Evolutionary conservation across 2,888 invertebrate species (phyloP), one percentile per base, ranked within the genome.

Genomic region (Tetranychus piercei): DNA sequence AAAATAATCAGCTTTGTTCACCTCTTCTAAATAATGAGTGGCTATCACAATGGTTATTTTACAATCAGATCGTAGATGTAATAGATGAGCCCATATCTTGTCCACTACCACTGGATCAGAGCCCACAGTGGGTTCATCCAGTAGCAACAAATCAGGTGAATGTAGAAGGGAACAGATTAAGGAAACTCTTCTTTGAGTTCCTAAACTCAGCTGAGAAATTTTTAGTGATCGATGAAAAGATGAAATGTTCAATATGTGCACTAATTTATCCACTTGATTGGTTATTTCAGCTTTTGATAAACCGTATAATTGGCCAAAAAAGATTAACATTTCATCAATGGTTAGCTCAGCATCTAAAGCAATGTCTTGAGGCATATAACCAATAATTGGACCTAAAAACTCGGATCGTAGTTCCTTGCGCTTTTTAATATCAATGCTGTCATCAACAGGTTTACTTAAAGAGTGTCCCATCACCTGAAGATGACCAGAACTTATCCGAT

Each of bases 301-400:
- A 18, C 23, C 23, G n/a, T 22, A 67, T n/a, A 67, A 5, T 18
- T n/a, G 20, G 0, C 67, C 67, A 67, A 67, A 67, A 67, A 22
- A 67, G n/a, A n/a, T 22, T n/a, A 67, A 11, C 67, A 67, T 67
- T 67, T 67, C 67, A 67, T 67, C 20, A 22, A 67, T 67, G 23
- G 67, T 67, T n/a, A 67, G 0, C 9, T 67, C 67, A 67, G n/a
- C 5, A 5, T 67, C 20, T 18, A 67, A n/a, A 67, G 67, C 67
- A 67, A 67, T 67, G 9, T 67, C 67, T 23, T 67, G 67, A 22
- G 67, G 67, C 67, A 67, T 67, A n/a, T 67, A 67, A 9, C 67
- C 67, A 22, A 55, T 15, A 9, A 55, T 55, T 55, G 55, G 55
- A 55, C 55, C 55, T 34, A 55, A 55, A 15, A 15, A 15, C 2